A percentile compares a stretch with the other conserved stretches of the same genome.
phyloP scores from a whole-genome alignment of 35 echinoderm and acorn worm species.

The Lytechinus variegatus region DNA sequence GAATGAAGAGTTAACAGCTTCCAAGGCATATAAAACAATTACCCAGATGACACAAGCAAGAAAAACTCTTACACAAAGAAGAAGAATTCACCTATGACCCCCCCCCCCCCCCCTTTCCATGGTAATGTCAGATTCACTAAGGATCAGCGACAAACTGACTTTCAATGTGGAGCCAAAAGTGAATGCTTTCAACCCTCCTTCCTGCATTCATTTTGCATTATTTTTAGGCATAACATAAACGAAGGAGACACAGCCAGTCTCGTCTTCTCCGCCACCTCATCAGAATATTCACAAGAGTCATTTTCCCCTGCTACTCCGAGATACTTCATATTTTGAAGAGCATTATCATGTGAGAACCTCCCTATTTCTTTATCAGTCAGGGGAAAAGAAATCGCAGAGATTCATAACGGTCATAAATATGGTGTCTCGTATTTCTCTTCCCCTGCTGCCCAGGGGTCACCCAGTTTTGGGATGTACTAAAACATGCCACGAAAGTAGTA shows the following conservation, averaged over 20 bases:
- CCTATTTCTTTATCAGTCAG: background rate
- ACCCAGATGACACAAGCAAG: background rate
- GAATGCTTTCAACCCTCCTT: background rate
- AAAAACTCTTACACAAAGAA: background rate
- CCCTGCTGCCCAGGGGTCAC: background rate
- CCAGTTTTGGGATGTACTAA: background rate
- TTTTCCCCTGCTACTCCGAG: background rate
- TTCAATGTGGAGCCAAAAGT: background rate
- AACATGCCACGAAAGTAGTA: background rate
- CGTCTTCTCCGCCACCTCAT: background rate
- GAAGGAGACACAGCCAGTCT: background rate
- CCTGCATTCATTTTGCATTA: constrained; percentile 40
- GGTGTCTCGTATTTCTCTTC: constrained; percentile 28
- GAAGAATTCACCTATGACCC: constrained; percentile 1
- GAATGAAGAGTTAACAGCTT: background rate
- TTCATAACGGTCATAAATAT: constrained; percentile 45
- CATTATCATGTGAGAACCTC: constrained; percentile 20
- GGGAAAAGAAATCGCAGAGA: background rate
- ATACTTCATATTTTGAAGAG: constrained; percentile 46
- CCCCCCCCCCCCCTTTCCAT: background rate
- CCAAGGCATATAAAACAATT: background rate
- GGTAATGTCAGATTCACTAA: background rate
- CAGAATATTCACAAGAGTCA: constrained; percentile 34
- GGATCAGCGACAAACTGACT: background rate
- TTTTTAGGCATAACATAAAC: constrained; percentile 23